Evolutionary conservation across 2,797 vertebrate species (phyloP), one percentile per base, ranked within the genome.

Genomic region (Danio kyathit): DNA sequence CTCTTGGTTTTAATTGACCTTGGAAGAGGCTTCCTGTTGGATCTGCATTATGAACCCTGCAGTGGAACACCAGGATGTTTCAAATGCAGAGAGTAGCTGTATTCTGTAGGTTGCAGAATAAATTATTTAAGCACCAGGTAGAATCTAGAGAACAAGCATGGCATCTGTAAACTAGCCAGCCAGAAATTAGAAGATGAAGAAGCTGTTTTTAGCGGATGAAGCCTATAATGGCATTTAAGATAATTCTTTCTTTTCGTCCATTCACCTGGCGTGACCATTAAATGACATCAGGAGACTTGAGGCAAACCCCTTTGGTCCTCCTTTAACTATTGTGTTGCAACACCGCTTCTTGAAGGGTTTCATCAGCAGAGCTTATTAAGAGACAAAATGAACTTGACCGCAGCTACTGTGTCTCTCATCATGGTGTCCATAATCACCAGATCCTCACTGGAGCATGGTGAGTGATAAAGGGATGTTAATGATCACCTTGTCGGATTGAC

Each of bases 1-100:
- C 41, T 74, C 38, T 52, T 67, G 84, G 76, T 86, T 86, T 86
- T 57, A 86, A 88, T 88, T 85, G 82, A 89, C 88, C 88, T 90
- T 92, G 86, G 49, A 89, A 82, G 48, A 57, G 82, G 52, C 63
- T 69, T 65, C 67, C 61, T 63, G 79, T 83, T 74, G 59, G 69
- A 87, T 86, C 66, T 67, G 72, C 81, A 72, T 74, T 16, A 77
- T 66, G 54, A 76, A 56, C 49, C 76, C 83, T 88, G 86, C 81
- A 86, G 72, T 16, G 63, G 83, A 83, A 77, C 79, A 82, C 59
- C 54, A 29, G 40, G 29, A 74, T 84, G 79, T 69, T 90, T 88
- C 80, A 87, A 77, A 86, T 87, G 71, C 73, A 86, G 75, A 60
- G 67, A 64, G 77, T 74, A 88, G 82, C 72, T 49, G 78, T 64